Percentiles rank a stretch among this genome's conserved stretches.
phyloP scores from a whole-genome alignment of 2,888 invertebrate genomes.

The Pterostichus madidus region DNA sequence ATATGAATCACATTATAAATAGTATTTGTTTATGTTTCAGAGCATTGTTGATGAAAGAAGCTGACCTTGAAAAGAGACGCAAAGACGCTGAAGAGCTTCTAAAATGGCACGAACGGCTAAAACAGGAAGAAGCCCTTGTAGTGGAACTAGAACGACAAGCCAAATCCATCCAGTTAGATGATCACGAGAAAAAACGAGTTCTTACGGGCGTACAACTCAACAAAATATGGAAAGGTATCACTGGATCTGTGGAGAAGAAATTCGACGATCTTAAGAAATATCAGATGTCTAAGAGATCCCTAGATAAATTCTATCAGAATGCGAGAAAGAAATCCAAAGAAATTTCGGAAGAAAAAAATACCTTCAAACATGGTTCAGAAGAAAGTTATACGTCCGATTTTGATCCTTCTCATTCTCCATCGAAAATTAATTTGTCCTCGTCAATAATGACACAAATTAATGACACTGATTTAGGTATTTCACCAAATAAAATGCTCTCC shows the following conservation, averaged over 20 bases:
- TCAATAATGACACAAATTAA: conserved; percentile 43
- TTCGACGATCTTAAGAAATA: conserved; percentile 75
- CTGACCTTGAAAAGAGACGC: conserved; percentile 77
- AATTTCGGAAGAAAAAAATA: conserved; percentile 47
- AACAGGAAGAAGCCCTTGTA: conserved; percentile 79
- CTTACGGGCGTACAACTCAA: conserved; percentile 76
- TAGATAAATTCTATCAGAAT: conserved; percentile 76
- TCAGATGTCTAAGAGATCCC: conserved; percentile 75
- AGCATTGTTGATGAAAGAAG: conserved; percentile 77
- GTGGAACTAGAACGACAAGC: conserved; percentile 77
- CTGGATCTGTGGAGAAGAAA: conserved; percentile 75
- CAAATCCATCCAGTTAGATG: conserved; percentile 68
- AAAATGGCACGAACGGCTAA: conserved; percentile 79
- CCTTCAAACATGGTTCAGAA: conserved; percentile 45
- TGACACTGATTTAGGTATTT: conserved; percentile 24
- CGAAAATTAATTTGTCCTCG: conserved; percentile 17
- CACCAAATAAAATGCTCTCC: conserved; percentile 34
- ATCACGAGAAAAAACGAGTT: conserved; percentile 70
- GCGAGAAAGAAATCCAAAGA: conserved; percentile 73
- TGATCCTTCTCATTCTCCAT: conserved; percentile 31
- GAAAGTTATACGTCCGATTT: conserved; percentile 60
- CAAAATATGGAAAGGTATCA: conserved; percentile 77
- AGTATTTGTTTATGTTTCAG: conserved; percentile 69
- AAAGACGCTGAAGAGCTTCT: conserved; percentile 78
- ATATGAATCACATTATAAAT: background rate